Evolutionary conservation across 2,797 vertebrate species (phyloP).

Genomic region (Poeciliopsis presidionis): DNA sequence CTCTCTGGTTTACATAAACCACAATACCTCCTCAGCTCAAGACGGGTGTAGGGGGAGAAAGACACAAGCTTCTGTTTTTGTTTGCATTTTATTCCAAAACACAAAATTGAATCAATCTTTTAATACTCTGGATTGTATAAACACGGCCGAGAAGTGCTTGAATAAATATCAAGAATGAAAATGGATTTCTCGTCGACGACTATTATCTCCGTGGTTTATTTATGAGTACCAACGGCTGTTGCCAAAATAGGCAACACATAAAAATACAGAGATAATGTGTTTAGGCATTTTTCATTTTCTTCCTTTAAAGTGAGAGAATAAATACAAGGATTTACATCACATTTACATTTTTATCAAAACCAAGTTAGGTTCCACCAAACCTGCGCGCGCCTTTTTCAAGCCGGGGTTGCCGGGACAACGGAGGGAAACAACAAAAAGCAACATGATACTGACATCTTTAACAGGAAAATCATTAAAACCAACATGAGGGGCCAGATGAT

Average conservation of each 20-base stretch:
- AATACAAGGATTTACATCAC: conserved; percentile 81
- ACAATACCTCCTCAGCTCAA: conserved; percentile 73
- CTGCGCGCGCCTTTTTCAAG: conserved; percentile 38
- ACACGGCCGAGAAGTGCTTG: conserved; percentile 82
- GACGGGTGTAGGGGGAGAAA: conserved; percentile 66
- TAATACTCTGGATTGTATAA: conserved; percentile 92
- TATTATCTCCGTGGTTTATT: conserved; percentile 85
- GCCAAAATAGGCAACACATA: conserved; percentile 77
- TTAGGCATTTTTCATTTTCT: conserved; percentile 77
- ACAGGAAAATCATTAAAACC: conserved; percentile 79
- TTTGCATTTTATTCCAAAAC: conserved; percentile 93
- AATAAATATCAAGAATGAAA: conserved; percentile 90
- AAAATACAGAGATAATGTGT: conserved; percentile 81
- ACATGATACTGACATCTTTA: conserved; percentile 77
- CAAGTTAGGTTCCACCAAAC: conserved; percentile 69
- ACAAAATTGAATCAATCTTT: conserved; percentile 96
- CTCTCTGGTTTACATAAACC: conserved; percentile 73
- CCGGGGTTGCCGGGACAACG: conserved; percentile 61
- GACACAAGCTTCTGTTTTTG: conserved; percentile 88
- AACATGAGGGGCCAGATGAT: conserved; percentile 75
- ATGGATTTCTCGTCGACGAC: conserved; percentile 89
- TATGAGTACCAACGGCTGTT: conserved; percentile 74
- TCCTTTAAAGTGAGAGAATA: conserved; percentile 81
- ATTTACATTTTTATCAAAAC: conserved; percentile 83
- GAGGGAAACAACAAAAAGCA: conserved; percentile 66